These are phyloP conservation scores for Eurosta solidaginis DNA, from an alignment of 1,140 invertebrate genomes.

Conservation along the genomic window DNA sequence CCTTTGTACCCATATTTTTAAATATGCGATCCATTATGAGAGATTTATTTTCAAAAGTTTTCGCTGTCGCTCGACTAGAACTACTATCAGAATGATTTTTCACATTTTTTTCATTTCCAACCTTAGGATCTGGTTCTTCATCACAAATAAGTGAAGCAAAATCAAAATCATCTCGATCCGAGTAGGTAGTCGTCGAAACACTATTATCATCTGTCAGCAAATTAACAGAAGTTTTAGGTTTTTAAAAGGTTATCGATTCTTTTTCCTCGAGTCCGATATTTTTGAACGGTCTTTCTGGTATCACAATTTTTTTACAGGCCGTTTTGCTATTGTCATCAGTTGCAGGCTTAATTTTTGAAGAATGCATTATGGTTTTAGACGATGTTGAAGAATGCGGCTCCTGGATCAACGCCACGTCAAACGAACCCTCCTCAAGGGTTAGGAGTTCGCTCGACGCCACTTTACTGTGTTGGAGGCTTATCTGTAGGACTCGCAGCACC, in stretches of 20 bases:
- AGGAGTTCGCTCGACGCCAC: no score
- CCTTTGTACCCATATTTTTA: slow-evolving; percentile 61
- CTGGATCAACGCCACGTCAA: no score
- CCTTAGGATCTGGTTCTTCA: slow-evolving; percentile 40
- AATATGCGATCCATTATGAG: slow-evolving; percentile 64
- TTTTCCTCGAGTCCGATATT: slow-evolving; percentile 57
- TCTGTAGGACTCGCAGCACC: no score
- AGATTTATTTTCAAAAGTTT: slow-evolving; percentile 61
- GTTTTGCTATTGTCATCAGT: slow-evolving; percentile 37
- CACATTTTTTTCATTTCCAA: slow-evolving; percentile 26
- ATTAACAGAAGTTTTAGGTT: slow-evolving; percentile 47
- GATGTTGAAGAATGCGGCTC: slow-evolving; percentile 54
- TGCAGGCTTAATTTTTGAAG: slow-evolving; percentile 47
- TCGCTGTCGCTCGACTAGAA: slow-evolving; percentile 52
- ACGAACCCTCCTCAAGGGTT: no score
- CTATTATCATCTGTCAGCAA: slow-evolving; percentile 55
- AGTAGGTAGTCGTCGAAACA: slow-evolving; percentile 55
- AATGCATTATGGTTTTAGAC: slow-evolving; percentile 61
- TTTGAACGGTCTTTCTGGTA: slow-evolving; percentile 56
- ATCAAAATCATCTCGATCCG: slow-evolving; percentile 57
- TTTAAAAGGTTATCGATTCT: slow-evolving; percentile 53
- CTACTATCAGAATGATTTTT: slow-evolving; percentile 41
- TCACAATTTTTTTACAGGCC: slow-evolving; percentile 44
- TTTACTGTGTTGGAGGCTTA: no score
- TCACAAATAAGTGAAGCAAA: slow-evolving; percentile 56